Evolutionary conservation across 2,113 vertebrate species (phyloP).

Genomic region (Hepsetus odoe): DNA sequence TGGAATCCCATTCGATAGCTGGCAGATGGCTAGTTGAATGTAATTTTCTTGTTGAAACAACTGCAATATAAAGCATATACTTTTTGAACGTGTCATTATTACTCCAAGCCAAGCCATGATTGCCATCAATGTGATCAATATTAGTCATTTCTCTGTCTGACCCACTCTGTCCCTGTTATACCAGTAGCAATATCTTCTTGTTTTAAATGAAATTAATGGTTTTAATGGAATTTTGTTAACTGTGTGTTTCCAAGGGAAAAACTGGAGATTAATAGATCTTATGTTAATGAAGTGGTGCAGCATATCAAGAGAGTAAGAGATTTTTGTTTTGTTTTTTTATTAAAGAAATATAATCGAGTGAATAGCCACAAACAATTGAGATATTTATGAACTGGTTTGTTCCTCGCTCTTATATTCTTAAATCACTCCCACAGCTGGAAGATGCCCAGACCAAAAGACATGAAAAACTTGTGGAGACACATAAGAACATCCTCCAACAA

Average conservation of each 20-base stretch:
- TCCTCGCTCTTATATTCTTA: constrained; percentile 18
- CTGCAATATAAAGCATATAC: neutral
- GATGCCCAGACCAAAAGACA: constrained; percentile 94
- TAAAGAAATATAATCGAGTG: neutral
- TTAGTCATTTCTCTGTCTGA: neutral
- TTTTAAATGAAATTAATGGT: neutral
- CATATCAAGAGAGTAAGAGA: constrained; percentile 92
- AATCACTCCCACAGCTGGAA: constrained; percentile 80
- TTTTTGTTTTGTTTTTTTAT: neutral
- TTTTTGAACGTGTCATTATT: neutral
- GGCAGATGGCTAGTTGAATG: neutral
- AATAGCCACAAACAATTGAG: neutral
- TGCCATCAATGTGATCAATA: neutral
- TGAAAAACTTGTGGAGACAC: constrained; percentile 92
- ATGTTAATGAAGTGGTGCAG: constrained; percentile 97
- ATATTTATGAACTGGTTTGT: neutral
- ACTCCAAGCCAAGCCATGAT: neutral
- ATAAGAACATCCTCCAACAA: constrained; percentile 91
- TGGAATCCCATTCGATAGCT: neutral
- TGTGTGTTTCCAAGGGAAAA: constrained; percentile 84
- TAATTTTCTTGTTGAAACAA: neutral
- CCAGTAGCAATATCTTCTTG: neutral
- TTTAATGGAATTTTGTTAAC: neutral
- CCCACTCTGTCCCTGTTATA: neutral
- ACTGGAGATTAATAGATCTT: constrained; percentile 95